A percentile compares a stretch with the other conserved stretches of the same genome.
These are phyloP conservation scores for Tribolium madens DNA, from an alignment of 1,140 invertebrate species.

Conservation along the genomic window DNA sequence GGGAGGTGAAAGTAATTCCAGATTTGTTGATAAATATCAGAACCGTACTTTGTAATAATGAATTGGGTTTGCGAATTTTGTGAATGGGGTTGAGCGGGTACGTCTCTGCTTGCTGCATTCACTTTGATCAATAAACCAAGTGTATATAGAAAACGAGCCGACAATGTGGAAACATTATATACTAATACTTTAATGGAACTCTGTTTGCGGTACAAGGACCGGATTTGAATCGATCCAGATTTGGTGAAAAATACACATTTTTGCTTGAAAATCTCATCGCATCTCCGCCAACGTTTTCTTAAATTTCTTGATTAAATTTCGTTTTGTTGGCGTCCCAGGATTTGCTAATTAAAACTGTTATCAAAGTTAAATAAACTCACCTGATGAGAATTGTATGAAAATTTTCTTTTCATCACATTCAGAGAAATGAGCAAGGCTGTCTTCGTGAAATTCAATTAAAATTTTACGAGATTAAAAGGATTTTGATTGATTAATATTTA, in stretches of 20 bases:
- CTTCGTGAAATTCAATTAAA: not conserved
- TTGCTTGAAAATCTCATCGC: not conserved
- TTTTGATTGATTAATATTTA: not conserved
- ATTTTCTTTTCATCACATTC: not conserved
- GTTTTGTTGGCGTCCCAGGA: not conserved
- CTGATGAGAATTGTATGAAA: conserved; percentile 15
- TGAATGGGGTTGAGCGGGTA: not conserved
- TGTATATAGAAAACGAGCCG: conserved; percentile 29
- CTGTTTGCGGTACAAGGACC: conserved; percentile 1
- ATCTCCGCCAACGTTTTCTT: conserved; percentile 1
- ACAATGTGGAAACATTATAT: conserved; percentile 28
- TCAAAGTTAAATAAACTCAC: conserved; percentile 14
- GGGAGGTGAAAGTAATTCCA: too few relatives aligned
- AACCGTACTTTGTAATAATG: too few relatives aligned
- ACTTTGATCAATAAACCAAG: conserved; percentile 40
- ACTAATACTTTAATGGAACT: conserved; percentile 44
- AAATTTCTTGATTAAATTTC: conserved; percentile 12
- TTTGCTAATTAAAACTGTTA: conserved; percentile 16
- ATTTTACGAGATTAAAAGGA: not conserved
- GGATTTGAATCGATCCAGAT: not conserved
- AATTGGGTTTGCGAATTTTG: too few relatives aligned
- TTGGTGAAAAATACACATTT: not conserved
- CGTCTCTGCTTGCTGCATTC: conserved; percentile 12
- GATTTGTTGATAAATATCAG: too few relatives aligned
- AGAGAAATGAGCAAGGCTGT: not conserved